Evolutionary conservation across 64 coral and sea anemone genomes (phyloP), one percentile per base, ranked within the genome.

Genomic region (Dendrophyllia cribrosa): DNA sequence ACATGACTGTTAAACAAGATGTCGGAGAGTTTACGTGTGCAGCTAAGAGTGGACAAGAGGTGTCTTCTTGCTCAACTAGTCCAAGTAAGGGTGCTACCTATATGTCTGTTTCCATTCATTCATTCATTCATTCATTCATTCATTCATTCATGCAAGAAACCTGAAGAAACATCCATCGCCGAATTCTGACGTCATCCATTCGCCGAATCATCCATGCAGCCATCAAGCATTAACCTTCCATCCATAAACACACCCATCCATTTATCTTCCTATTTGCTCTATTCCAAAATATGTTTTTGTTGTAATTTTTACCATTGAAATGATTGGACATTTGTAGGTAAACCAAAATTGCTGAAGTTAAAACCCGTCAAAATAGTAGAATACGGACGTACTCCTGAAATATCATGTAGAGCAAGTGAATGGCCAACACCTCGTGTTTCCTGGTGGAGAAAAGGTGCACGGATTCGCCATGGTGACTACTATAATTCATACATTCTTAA

Each of bases 391-490:
- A 47, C 6, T 6, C 5, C 59, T 15, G 5, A 82, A 14, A 3
- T 82, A 34, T 58, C 0, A 7, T 64, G 58, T 15, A 34, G 16
- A 7, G 59, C 26, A 47, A 47, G 59, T 64, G 78, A 58, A 64
- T 82, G 78, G 78, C 78, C 78, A 2, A 44, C 16, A 4, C 78
- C 78, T 47, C 43, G 61, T 64, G 13, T 64, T 20, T 64, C 61
- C 61, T 64, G 61, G 61, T 64, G 61, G 61, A 64, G 17, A 64
- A 64, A 64, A 11, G 61, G 13, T 64, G 1, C 14, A 15, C 13
- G 17, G 61, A 2, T 64, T 64, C 61, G 17, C 14, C 0, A 19
- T 64, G 61, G 61, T 64, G 1, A 64, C 17, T 20, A 19, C 61
- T 5, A 64, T 64, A 8, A 64, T 19, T 64, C 61, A 21, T 82